These are phyloP conservation scores for Leptothorax acervorum DNA, from an alignment of 2,888 invertebrate species.

Conservation along the genomic window DNA sequence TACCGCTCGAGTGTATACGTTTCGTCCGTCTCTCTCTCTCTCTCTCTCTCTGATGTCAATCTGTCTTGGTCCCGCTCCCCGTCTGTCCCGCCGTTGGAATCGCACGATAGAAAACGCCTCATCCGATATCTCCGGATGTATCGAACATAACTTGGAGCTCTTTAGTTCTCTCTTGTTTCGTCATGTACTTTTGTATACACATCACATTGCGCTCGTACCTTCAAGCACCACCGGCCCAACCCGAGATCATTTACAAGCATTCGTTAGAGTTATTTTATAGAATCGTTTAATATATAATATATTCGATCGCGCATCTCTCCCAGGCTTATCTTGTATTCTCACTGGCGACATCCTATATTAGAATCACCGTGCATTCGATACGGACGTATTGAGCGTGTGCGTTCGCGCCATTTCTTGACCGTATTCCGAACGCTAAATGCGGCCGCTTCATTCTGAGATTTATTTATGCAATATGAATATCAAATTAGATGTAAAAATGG, in stretches of 20 bases:
- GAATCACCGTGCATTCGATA: conserved; percentile 10
- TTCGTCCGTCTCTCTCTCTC: conserved; percentile 11
- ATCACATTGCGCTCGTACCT: not conserved
- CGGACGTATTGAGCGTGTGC: not conserved
- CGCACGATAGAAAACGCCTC: conserved; percentile 66
- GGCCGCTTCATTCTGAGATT: conserved; percentile 3
- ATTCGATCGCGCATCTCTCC: not conserved
- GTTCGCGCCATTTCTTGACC: conserved; percentile 41
- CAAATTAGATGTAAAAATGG: conserved; percentile 22
- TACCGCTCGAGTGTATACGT: conserved; percentile 3
- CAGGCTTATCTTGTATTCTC: not conserved
- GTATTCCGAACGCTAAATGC: conserved; percentile 36
- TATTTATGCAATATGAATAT: conserved; percentile 42
- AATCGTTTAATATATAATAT: not conserved
- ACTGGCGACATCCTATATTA: conserved; percentile 8
- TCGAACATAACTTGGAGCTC: conserved; percentile 58
- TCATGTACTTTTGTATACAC: not conserved
- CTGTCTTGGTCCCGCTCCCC: not conserved
- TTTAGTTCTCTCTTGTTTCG: conserved; percentile 25
- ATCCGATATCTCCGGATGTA: conserved; percentile 65
- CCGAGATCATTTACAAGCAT: not conserved
- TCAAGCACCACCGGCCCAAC: too few species aligned
- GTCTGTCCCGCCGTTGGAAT: conserved; percentile 38
- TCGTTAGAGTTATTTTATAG: not conserved
- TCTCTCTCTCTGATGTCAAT: conserved; percentile 6